These are phyloP conservation scores for Arenicola marina DNA, from an alignment of 2,888 invertebrate species.

Conservation along the genomic window DNA sequence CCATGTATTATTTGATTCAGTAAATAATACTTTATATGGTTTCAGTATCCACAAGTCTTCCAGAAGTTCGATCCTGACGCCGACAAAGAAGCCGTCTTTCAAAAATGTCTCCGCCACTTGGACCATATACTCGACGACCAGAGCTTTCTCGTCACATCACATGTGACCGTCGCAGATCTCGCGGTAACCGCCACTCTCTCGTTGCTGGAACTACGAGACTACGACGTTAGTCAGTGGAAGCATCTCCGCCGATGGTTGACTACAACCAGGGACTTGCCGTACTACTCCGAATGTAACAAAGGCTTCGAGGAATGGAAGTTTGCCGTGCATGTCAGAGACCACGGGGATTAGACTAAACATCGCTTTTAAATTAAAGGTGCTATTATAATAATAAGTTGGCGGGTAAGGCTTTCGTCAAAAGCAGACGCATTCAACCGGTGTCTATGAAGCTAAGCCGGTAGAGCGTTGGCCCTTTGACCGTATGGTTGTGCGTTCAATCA, in stretches of 20 bases:
- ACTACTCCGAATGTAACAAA: constrained; percentile 8
- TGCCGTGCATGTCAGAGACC: not conserved
- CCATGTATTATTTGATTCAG: too few relatives aligned
- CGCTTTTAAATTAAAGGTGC: too few relatives aligned
- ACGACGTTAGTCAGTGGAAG: constrained; percentile 1
- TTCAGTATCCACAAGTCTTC: constrained; percentile 12
- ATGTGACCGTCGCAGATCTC: constrained; percentile 2
- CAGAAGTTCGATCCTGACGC: not conserved
- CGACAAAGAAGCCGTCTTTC: not conserved
- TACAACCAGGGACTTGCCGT: not conserved
- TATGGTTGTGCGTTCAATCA: too few relatives aligned
- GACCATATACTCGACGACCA: not conserved
- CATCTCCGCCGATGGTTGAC: not conserved
- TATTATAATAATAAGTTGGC: too few relatives aligned
- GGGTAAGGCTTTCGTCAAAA: too few relatives aligned
- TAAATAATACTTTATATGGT: too few relatives aligned
- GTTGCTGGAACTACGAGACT: constrained; percentile 1
- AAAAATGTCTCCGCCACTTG: not conserved
- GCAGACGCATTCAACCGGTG: too few relatives aligned
- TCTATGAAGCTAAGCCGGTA: too few relatives aligned
- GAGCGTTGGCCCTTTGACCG: too few relatives aligned
- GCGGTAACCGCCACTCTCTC: not conserved
- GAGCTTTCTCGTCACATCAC: not conserved
- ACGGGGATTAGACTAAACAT: too few relatives aligned
- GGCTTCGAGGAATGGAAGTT: constrained; percentile 12